Evolutionary conservation across 37 sponge, comb jelly and placozoan genomes (phyloP).

Genomic region (Haliclona indistincta): DNA sequence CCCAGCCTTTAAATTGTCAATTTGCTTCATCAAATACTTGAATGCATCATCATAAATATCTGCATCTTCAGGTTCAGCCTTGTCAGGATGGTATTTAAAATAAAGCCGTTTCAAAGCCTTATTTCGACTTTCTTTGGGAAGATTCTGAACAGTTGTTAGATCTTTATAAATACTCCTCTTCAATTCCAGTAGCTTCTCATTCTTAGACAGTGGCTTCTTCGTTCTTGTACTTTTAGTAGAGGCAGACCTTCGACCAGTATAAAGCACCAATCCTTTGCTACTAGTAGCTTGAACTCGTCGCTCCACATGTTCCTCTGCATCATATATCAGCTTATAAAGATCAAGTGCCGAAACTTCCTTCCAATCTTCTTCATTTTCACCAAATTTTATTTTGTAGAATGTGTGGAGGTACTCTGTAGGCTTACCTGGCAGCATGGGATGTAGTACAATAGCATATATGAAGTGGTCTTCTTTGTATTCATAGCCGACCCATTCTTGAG

Average conservation of each 20-base stretch:
- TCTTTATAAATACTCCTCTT: constrained; percentile 11
- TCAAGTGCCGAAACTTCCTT: not conserved
- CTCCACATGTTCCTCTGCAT: too few relatives aligned
- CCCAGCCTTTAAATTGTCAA: constrained; percentile 14
- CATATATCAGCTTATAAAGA: not conserved
- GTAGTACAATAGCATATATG: not conserved
- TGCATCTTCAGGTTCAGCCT: constrained; percentile 17
- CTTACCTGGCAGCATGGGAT: not conserved
- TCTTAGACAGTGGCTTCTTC: not conserved
- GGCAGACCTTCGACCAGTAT: not conserved
- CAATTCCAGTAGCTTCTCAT: not conserved
- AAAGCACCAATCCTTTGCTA: not conserved
- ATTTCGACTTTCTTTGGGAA: not conserved
- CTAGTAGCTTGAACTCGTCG: not conserved
- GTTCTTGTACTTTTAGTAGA: too few relatives aligned
- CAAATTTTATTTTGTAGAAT: not conserved
- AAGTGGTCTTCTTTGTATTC: not conserved
- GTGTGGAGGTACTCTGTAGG: not conserved
- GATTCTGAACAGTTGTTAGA: constrained; percentile 35
- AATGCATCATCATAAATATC: constrained; percentile 40
- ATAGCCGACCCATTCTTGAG: not conserved
- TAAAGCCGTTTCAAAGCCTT: constrained; percentile 42
- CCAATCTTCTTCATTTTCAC: not conserved
- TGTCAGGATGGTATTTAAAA: constrained; percentile 58
- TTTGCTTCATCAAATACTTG: constrained; percentile 32